Evolutionary conservation across 2,888 invertebrate genomes (phyloP).

Genomic region (Nemapogon koenigi): DNA sequence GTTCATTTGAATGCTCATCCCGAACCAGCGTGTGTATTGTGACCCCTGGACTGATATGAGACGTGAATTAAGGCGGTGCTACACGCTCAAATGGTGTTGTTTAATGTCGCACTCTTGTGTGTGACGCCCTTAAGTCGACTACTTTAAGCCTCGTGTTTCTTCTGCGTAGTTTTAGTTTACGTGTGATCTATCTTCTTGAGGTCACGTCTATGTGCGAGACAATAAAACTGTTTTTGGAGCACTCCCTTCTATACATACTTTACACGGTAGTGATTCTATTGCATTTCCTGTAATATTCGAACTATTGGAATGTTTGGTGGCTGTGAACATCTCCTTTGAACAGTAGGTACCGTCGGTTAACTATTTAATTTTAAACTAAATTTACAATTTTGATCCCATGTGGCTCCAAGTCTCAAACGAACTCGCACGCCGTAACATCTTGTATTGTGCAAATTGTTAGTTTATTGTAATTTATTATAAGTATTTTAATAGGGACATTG

Average conservation of each 20-base stretch:
- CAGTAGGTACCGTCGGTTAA: neutral
- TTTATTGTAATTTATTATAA: conserved; percentile 57
- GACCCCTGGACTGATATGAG: no score
- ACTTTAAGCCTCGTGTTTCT: no score
- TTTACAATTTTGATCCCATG: neutral
- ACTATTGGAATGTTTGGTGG: conserved; percentile 32
- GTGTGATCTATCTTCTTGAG: conserved; percentile 15
- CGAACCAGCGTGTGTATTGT: conserved; percentile 40
- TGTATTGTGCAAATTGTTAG: conserved; percentile 44
- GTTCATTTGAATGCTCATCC: conserved; percentile 52
- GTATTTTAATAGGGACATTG: conserved; percentile 49
- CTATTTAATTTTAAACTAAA: neutral
- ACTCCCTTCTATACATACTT: conserved; percentile 26
- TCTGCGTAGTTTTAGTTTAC: conserved; percentile 26
- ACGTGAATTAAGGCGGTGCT: conserved; percentile 10
- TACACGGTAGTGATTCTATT: neutral
- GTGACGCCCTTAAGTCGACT: no score
- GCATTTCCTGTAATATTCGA: conserved; percentile 4
- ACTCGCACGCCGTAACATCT: conserved; percentile 32
- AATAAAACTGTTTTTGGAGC: conserved; percentile 48
- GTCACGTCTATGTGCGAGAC: conserved; percentile 55
- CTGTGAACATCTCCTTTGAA: conserved; percentile 41
- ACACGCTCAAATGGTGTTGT: conserved; percentile 18
- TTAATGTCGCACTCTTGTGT: no score
- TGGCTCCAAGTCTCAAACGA: conserved; percentile 15